A percentile compares a stretch with the other conserved stretches of the same genome.
phyloP scores from a whole-genome alignment of 92 coral and sea anemone genomes.

The Palythoa grandiflora region DNA sequence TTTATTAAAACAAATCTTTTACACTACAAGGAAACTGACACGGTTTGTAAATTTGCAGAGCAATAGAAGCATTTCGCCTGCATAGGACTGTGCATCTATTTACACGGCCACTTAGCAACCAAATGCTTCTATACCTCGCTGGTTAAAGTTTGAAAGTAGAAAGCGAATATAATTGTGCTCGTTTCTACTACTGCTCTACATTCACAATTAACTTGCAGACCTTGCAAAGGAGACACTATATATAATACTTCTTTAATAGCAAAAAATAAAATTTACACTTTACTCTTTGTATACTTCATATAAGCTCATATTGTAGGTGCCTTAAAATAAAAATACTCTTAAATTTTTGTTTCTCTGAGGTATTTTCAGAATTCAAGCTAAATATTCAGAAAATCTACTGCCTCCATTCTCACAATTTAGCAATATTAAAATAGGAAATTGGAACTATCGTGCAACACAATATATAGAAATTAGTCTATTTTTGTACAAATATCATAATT shows the following conservation, averaged over 20 bases:
- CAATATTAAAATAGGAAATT: slow-evolving; percentile 92
- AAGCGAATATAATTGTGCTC: not conserved
- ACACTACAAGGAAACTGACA: slow-evolving; percentile 50
- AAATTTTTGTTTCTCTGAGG: slow-evolving; percentile 80
- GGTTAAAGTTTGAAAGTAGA: slow-evolving; percentile 33
- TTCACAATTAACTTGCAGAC: slow-evolving; percentile 38
- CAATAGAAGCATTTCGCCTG: slow-evolving; percentile 42
- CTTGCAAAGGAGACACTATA: slow-evolving; percentile 44
- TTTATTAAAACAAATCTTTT: slow-evolving; percentile 90
- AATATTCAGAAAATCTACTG: slow-evolving; percentile 79
- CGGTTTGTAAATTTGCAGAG: slow-evolving; percentile 13
- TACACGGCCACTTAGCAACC: slow-evolving; percentile 27
- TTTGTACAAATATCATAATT: slow-evolving; percentile 97
- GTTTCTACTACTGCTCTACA: slow-evolving; percentile 6
- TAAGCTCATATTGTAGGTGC: slow-evolving; percentile 91
- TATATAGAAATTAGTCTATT: slow-evolving; percentile 96
- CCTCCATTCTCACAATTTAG: slow-evolving; percentile 71
- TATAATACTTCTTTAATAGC: slow-evolving; percentile 91
- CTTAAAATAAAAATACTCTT: slow-evolving; percentile 96
- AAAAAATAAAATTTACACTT: slow-evolving; percentile 98
- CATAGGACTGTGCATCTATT: slow-evolving; percentile 15
- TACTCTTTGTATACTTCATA: slow-evolving; percentile 81
- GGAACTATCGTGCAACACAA: slow-evolving; percentile 96
- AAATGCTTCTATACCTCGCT: slow-evolving; percentile 35
- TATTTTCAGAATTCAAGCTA: slow-evolving; percentile 74